These are phyloP conservation scores for Neolamprologus modestus DNA, from an alignment of 2,113 vertebrate species.

Conservation along the genomic window DNA sequence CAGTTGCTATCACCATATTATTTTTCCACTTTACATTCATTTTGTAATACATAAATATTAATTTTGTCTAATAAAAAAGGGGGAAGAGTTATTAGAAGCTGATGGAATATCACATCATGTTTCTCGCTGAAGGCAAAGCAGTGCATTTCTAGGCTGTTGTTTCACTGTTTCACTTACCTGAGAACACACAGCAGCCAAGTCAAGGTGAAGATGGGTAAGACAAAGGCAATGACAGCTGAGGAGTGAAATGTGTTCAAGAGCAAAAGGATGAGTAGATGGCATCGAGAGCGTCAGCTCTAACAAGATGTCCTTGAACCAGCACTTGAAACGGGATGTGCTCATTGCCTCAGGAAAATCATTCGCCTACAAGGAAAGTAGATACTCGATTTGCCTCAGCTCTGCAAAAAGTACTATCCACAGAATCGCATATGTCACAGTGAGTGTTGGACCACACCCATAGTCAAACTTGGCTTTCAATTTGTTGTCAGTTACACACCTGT, in stretches of 20 bases:
- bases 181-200: neutral
- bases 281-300: neutral
- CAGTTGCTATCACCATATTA: neutral
- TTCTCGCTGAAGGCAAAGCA: constrained; percentile 7
- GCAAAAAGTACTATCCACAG: neutral
- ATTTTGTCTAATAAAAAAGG: neutral
- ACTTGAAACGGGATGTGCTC: neutral
- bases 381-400: neutral
- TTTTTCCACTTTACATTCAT: neutral
- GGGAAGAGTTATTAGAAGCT: neutral
- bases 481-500: neutral
- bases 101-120: neutral
- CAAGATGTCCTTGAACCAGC: neutral
- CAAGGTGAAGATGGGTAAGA: neutral
- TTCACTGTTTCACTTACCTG: neutral
- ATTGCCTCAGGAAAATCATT: constrained; percentile 2
- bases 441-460: neutral
- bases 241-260: neutral
- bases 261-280: neutral
- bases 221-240: neutral
- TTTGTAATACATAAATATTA: neutral
- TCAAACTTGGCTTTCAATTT: neutral
- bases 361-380: neutral
- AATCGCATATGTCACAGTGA: neutral
- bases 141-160: constrained; percentile 2